A percentile compares a stretch with the other conserved stretches of the same genome.
These are phyloP conservation scores for Sanderia malayensis DNA, from an alignment of 30 jellyfish, hydroid and myxozoan genomes.

Conservation along the genomic window DNA sequence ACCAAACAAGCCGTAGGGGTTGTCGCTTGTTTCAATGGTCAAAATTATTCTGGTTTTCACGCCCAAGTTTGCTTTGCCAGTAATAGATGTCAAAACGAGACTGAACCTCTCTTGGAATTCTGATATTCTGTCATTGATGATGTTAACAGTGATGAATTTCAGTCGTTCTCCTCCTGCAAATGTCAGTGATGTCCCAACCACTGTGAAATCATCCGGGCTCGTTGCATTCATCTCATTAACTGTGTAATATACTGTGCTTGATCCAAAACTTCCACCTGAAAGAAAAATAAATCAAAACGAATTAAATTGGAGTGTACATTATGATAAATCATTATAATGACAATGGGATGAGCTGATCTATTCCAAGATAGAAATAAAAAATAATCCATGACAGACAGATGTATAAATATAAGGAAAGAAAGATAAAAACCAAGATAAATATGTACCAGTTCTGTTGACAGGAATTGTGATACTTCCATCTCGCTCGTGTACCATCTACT, in stretches of 20 bases:
- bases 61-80: constrained; percentile 68
- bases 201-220: constrained; percentile 54
- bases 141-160: constrained; percentile 59
- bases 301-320: too few species aligned
- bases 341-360: too few species aligned
- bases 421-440: background rate
- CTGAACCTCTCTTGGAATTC: constrained; percentile 76
- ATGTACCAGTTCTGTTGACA: constrained; percentile 76
- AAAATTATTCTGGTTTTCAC: constrained; percentile 28
- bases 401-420: background rate
- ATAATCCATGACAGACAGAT: too few species aligned
- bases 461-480: constrained; percentile 60
- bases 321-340: too few species aligned
- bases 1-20: constrained; percentile 92
- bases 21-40: constrained; percentile 86
- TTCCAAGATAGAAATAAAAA: too few species aligned
- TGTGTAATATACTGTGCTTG: constrained; percentile 44
- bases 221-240: constrained; percentile 57
- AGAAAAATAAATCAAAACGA: too few species aligned
- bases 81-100: constrained; percentile 32
- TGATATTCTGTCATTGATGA: constrained; percentile 68
- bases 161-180: constrained; percentile 62
- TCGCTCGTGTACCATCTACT: constrained; percentile 66
- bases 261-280: constrained; percentile 81
- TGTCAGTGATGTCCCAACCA: constrained; percentile 34